Base-by-base conservation (phyloP, 2,797 vertebrate species). In the Poecile montanus region DNA sequence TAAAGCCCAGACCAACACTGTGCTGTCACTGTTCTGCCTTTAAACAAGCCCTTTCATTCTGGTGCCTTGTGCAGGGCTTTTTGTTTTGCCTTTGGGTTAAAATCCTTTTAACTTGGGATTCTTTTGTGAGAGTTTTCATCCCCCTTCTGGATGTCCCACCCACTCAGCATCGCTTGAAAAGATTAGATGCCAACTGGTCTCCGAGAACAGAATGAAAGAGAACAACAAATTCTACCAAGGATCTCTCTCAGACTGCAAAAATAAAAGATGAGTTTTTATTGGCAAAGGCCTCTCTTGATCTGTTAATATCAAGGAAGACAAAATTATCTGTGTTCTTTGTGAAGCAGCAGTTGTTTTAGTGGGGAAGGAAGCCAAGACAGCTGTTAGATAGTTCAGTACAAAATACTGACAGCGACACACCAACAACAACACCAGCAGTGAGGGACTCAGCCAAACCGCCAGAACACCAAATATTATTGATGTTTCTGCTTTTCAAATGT, bases 321-420 rank as follows among this genome's bases (percentile, higher is more conserved):
- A 97, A 95, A 96, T 95, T 74, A 95, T 95, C 92, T 92, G 84
- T 88, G 73, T 85, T 96, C 88, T 96, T 96, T 96, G 91, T 94
- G 95, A 96, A 96, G 91, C 87, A 95, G 92, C 76, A 91, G 87
- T 95, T 91, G 85, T 96, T 95, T 96, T 26, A 89, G 73, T n/a
- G 83, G 76, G 85, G 85, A 97, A 95, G 73, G 58, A 91, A 94
- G 89, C 92, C 76, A 95, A 97, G 96, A 89, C 82, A 96, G 86
- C 85, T 83, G 93, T 91, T 94, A 74, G 82, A 96, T 94, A 96
- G 88, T 76, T 94, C 92, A 91, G 89, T 88, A 51, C 78, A 91
- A 96, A 96, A 95, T 94, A 82, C 79, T 92, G 85, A 94, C 91
- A 95, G 86, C 7, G 10, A 88, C 91, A 95, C 89, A 96, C 91